Base-by-base conservation (phyloP, 2,797 vertebrate species). In the Enteromius anoplus region DNA sequence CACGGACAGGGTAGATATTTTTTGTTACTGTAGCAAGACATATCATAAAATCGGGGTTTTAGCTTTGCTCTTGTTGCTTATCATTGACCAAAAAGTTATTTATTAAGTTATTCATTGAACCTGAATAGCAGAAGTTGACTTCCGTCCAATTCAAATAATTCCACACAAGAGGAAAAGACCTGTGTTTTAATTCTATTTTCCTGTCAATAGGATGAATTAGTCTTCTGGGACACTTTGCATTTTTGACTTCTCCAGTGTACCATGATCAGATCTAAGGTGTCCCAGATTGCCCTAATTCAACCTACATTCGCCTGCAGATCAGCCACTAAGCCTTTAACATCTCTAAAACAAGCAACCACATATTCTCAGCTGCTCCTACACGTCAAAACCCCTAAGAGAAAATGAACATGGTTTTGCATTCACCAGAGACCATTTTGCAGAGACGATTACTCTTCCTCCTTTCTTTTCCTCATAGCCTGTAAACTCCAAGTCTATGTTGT, bases 291-390 rank as follows among this genome's bases (percentile, higher is more conserved):
- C 14, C 14, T 51, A 65, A 64, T 40, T 64, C 15, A 60, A 26
- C 21, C 42, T 17, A 34, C 37, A 76, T 72, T 84, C 80, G 83
- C 53, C 83, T 92, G 84, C 91, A 90, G 86, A 90, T 91, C 88
- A 87, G 89, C 82, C 84, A 87, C 91, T 81, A 88, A 89, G 81
- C 86, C 85, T 91, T 90, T 88, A 75, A 84, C 91, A 89, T 84
- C 68, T 47, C 82, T 60, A 85, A 87, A 91, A 89, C 90, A 92
- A 89, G 23, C 37, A 60, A 88, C 88, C 89, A 87, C 70, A 87
- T 80, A 91, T 88, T 89, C 86, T 92, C 91, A 90, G 87, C 86
- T 90, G 77, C 86, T 90, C 89, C 85, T 91, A 91, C 88, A 88
- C 87, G 69, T 91, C 89, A 89, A 75, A 89, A 88, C 81, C 62